These are phyloP conservation scores for Nomada ferruginata DNA, from an alignment of 2,888 invertebrate genomes.

Conservation along the genomic window DNA sequence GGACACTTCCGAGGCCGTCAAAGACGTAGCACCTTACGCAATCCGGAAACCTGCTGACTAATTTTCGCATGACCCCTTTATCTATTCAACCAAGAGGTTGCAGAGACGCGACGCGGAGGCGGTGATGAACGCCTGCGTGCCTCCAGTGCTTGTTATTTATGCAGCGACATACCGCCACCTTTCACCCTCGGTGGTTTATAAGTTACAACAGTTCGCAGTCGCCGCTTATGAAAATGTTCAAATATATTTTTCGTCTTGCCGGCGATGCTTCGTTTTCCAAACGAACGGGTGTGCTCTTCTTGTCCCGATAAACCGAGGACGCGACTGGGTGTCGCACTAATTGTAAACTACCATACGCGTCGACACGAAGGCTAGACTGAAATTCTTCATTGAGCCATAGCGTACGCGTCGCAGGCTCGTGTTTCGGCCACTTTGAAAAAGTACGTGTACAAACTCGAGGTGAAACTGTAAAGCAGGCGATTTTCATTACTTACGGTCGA, in stretches of 20 bases:
- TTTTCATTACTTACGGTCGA: constrained; percentile 38
- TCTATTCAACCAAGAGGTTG: constrained; percentile 32
- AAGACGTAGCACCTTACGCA: constrained; percentile 72
- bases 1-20: constrained; percentile 65
- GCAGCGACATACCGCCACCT: constrained; percentile 74
- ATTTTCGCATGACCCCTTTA: constrained; percentile 70
- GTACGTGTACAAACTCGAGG: neutral
- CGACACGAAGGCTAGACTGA: no score
- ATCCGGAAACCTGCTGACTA: constrained; percentile 76
- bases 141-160: constrained; percentile 78
- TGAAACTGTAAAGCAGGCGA: constrained; percentile 5
- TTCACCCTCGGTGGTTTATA: constrained; percentile 60
- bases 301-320: neutral
- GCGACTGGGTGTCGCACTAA: neutral
- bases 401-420: neutral
- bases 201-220: constrained; percentile 36
- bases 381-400: neutral
- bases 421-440: neutral
- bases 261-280: neutral
- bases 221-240: constrained; percentile 31
- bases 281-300: neutral
- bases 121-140: constrained; percentile 80
- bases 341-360: neutral
- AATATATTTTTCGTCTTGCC: constrained; percentile 28
- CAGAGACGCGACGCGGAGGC: constrained; percentile 72